Conservation (phyloP, 2,888 invertebrate species). For the Hybos culiciformis region DNA sequence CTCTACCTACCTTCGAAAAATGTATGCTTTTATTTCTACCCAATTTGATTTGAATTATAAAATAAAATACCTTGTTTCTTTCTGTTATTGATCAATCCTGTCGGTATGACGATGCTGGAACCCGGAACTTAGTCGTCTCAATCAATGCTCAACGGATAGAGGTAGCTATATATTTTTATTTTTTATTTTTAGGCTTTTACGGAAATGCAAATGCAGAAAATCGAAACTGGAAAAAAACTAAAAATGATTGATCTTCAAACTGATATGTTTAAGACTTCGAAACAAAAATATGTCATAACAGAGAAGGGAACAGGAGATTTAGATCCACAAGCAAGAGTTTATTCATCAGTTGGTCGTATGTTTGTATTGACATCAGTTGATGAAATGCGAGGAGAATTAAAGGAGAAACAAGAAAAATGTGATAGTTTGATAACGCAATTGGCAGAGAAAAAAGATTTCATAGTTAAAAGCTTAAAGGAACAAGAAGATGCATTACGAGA, state of each 20-base stretch:
- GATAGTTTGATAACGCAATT: conserved; percentile 56
- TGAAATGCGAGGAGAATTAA: conserved; percentile 46
- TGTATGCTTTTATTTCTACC: too few relatives aligned
- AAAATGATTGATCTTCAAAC: conserved; percentile 62
- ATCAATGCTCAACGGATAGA: too few relatives aligned
- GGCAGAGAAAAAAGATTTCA: conserved; percentile 56
- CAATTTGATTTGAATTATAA: too few relatives aligned
- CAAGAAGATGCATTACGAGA: conserved; percentile 71
- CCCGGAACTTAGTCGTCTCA: too few relatives aligned
- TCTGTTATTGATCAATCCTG: too few relatives aligned
- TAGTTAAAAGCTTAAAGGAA: conserved; percentile 62
- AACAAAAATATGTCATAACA: conserved; percentile 58
- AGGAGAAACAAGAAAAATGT: conserved; percentile 42
- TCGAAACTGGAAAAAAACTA: conserved; percentile 62
- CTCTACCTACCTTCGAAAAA: too few relatives aligned
- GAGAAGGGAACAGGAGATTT: conserved; percentile 38
- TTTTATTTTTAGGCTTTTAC: conserved; percentile 48
- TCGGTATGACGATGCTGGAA: too few relatives aligned
- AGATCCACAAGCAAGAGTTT: conserved; percentile 32
- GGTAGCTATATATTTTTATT: neutral
- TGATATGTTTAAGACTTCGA: conserved; percentile 53
- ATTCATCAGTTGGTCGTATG: conserved; percentile 60
- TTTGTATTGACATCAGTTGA: conserved; percentile 53
- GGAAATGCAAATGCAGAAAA: conserved; percentile 65
- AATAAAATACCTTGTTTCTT: too few relatives aligned